Conservation (phyloP, 2,113 vertebrate species). For the Pterocles burchelli region DNA sequence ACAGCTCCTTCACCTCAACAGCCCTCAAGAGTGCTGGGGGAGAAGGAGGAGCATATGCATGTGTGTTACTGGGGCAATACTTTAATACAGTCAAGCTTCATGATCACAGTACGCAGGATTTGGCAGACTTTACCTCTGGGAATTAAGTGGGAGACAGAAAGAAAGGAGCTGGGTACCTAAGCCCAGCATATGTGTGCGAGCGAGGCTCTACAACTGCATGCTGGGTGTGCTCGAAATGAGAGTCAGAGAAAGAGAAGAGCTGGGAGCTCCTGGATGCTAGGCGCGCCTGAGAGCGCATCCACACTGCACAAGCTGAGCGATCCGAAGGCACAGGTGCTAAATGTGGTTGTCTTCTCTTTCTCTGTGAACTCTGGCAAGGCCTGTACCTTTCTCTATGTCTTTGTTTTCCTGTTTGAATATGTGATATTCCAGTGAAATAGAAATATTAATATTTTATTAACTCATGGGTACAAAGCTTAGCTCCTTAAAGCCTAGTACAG, state of each 20-base stretch:
- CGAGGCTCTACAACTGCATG: neutral
- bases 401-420: constrained; percentile 34
- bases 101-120: neutral
- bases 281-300: rapidly evolving
- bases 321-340: neutral
- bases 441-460: constrained; percentile 48
- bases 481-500: constrained; percentile 5
- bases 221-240: neutral
- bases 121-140: neutral
- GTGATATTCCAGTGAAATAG: constrained; percentile 2
- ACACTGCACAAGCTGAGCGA: neutral
- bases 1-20: neutral
- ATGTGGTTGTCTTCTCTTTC: neutral
- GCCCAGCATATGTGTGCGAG: rapidly evolving
- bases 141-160: neutral
- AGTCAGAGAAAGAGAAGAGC: neutral
- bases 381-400: neutral
- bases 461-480: constrained; percentile 14
- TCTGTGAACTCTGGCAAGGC: neutral
- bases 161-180: neutral
- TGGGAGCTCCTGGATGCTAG: neutral
- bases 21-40: rapidly evolving
- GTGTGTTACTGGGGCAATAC: neutral
- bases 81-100: neutral
- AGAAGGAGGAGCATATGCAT: neutral